Conservation (phyloP, 1,140 invertebrate genomes). For the Cherax destructor region DNA sequence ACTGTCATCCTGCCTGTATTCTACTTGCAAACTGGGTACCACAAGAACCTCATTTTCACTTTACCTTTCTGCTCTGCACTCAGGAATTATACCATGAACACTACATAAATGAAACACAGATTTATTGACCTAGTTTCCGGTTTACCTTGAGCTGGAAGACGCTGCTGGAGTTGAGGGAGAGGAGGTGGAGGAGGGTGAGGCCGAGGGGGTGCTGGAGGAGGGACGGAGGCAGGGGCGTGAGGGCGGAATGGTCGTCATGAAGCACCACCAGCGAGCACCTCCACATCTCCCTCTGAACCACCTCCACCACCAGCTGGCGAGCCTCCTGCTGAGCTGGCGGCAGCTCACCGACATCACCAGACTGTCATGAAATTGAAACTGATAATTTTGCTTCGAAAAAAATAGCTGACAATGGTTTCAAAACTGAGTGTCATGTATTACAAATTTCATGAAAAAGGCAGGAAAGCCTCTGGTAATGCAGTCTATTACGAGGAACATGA, state of each 20-base stretch:
- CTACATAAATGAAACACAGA: background rate
- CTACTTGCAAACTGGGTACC: too few species aligned
- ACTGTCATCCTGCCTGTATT: too few species aligned
- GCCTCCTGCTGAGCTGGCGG: conserved; percentile 1
- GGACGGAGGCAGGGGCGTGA: background rate
- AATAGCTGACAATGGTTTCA: too few species aligned
- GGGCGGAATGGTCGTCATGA: background rate
- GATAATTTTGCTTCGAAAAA: too few species aligned
- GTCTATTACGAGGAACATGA: too few species aligned
- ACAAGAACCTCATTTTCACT: too few species aligned
- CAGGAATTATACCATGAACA: too few species aligned
- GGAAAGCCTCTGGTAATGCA: too few species aligned
- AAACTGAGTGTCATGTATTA: too few species aligned
- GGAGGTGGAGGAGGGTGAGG: conserved; percentile 7
- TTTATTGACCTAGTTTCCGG: background rate
- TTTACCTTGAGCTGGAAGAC: conserved; percentile 11
- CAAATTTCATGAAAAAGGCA: too few species aligned
- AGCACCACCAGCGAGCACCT: conserved; percentile 1
- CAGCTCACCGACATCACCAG: background rate
- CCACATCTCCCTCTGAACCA: background rate
- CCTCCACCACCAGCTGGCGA: conserved; percentile 5
- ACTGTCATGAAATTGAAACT: background rate
- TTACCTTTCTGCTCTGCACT: too few species aligned
- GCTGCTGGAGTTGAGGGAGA: background rate
- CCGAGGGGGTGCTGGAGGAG: background rate